These are phyloP conservation scores for Garrulus glandarius DNA, from an alignment of 2,797 vertebrate genomes.

Conservation along the genomic window DNA sequence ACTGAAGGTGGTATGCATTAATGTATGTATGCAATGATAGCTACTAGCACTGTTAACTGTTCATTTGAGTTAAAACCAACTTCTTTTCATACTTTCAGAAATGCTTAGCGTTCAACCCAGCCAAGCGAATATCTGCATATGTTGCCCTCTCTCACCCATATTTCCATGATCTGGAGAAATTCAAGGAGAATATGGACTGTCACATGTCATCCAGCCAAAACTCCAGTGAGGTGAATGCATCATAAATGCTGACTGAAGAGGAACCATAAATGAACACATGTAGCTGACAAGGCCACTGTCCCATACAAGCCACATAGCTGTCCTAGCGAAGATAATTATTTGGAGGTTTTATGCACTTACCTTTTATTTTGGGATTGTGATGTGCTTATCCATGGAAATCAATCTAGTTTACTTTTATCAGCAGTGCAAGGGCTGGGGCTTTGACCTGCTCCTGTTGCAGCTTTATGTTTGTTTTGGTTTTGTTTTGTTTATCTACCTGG, in stretches of 20 bases:
- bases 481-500: conserved; percentile 72
- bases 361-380: conserved; percentile 55
- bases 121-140: conserved; percentile 94
- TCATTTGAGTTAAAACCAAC: not conserved
- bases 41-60: not conserved
- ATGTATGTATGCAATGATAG: not conserved
- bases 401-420: conserved; percentile 71
- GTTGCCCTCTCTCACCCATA: conserved; percentile 92
- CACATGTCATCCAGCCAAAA: conserved; percentile 87
- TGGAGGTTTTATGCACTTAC: conserved; percentile 53
- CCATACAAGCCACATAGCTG: conserved; percentile 26
- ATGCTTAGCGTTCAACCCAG: conserved; percentile 94
- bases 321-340: conserved; percentile 30
- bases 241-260: conserved; percentile 75
- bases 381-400: conserved; percentile 66
- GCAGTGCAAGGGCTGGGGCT: conserved; percentile 73
- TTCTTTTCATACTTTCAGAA: conserved; percentile 80
- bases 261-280: conserved; percentile 17
- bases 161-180: conserved; percentile 92
- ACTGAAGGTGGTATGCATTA: not conserved
- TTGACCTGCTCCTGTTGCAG: conserved; percentile 61
- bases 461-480: conserved; percentile 74
- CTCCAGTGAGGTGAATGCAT: conserved; percentile 87
- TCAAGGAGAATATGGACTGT: conserved; percentile 86
- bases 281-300: conserved; percentile 43